These are phyloP conservation scores for Pangasius djambal DNA, from an alignment of 2,797 vertebrate species.

Conservation along the genomic window DNA sequence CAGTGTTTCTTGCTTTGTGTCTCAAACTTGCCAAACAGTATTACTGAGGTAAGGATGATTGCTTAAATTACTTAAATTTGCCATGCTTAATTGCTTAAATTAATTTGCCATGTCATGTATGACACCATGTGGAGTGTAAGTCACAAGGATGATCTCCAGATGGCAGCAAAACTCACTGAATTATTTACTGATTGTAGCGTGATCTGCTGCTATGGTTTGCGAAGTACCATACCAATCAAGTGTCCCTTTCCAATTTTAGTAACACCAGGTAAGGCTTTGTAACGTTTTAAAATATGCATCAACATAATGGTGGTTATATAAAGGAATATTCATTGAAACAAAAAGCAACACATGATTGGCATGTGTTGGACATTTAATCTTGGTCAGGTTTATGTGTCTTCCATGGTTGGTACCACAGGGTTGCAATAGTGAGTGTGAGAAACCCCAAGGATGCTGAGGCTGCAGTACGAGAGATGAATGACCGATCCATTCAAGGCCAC, in stretches of 20 bases:
- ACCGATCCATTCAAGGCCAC: constrained; percentile 48
- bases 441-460: constrained; percentile 54
- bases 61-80: background rate
- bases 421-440: constrained; percentile 62
- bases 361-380: background rate
- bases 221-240: constrained; percentile 61
- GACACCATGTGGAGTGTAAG: background rate
- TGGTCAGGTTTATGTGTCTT: background rate
- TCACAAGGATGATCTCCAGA: constrained; percentile 35
- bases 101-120: background rate
- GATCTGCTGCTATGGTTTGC: constrained; percentile 64
- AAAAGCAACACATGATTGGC: background rate
- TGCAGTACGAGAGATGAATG: constrained; percentile 63
- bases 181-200: constrained; percentile 50
- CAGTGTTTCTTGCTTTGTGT: constrained; percentile 50
- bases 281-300: background rate
- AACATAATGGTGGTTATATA: background rate
- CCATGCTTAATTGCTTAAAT: background rate
- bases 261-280: constrained; percentile 59
- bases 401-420: constrained; percentile 49
- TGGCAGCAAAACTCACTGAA: constrained; percentile 36
- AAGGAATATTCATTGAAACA: background rate
- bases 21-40: constrained; percentile 55
- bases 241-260: constrained; percentile 54
- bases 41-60: constrained; percentile 62